Evolutionary conservation across 2,888 invertebrate species (phyloP).

Genomic region (Athetis lepigone): DNA sequence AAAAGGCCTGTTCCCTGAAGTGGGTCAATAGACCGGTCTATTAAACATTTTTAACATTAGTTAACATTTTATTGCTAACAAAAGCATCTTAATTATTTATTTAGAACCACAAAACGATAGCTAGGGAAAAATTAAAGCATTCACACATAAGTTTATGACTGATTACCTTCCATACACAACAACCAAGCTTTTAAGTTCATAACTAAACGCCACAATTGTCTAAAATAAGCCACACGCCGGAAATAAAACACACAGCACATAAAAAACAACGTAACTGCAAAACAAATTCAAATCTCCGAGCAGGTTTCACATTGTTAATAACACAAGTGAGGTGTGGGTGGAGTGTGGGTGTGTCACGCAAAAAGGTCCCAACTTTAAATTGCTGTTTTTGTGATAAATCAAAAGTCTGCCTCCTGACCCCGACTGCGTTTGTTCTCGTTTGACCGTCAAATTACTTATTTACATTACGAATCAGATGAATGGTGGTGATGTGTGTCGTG

Average conservation of each 20-base stretch:
- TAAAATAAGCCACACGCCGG: conserved; percentile 37
- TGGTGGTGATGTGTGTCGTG: conserved; percentile 46
- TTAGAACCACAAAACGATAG: background rate
- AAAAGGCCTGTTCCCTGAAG: too few relatives aligned
- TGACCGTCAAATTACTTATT: conserved; percentile 70
- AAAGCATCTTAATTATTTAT: background rate
- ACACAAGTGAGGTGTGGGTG: conserved; percentile 65
- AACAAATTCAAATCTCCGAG: conserved; percentile 68
- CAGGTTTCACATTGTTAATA: conserved; percentile 74
- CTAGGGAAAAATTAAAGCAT: background rate
- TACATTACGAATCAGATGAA: conserved; percentile 66
- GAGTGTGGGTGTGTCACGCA: conserved; percentile 70
- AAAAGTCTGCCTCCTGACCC: conserved; percentile 59
- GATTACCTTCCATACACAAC: background rate
- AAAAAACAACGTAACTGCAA: conserved; percentile 56
- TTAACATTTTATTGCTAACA: too few relatives aligned
- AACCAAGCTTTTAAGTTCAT: background rate
- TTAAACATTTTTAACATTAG: too few relatives aligned
- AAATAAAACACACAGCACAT: conserved; percentile 52
- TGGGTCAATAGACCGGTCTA: too few relatives aligned
- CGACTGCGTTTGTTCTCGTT: conserved; percentile 61
- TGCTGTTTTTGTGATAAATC: conserved; percentile 78
- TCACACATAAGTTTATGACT: too few relatives aligned
- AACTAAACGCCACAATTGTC: background rate
- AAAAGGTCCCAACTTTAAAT: conserved; percentile 71